These are phyloP conservation scores for Microplitis deprimator DNA, from an alignment of 2,888 invertebrate genomes.

Conservation along the genomic window DNA sequence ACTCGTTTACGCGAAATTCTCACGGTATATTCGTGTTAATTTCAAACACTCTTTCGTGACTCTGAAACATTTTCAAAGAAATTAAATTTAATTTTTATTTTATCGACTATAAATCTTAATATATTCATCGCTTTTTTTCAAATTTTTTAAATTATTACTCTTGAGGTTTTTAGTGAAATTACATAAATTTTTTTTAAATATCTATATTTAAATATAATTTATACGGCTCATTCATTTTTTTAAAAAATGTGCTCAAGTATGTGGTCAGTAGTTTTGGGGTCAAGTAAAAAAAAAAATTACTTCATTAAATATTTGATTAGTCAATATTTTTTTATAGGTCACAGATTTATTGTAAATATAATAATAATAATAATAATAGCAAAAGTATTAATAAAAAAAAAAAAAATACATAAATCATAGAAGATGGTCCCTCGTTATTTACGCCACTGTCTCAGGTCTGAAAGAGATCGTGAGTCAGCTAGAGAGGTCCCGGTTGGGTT, in stretches of 20 bases:
- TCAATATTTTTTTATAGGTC: not conserved
- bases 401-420: not conserved
- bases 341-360: not conserved
- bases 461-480: slow-evolving; percentile 62
- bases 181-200: not conserved
- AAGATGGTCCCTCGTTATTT: slow-evolving; percentile 56
- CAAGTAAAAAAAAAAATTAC: not conserved
- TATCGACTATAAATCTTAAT: not conserved
- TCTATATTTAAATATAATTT: not conserved
- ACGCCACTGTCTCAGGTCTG: slow-evolving; percentile 47
- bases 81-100: slow-evolving; percentile 7
- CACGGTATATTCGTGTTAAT: slow-evolving; percentile 41
- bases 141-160: not conserved
- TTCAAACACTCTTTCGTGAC: slow-evolving; percentile 21
- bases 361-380: not conserved
- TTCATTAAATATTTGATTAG: not conserved
- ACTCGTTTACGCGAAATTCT: slow-evolving; percentile 49
- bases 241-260: not conserved
- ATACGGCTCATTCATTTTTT: not conserved
- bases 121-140: not conserved
- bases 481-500: slow-evolving; percentile 51
- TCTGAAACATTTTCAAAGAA: slow-evolving; percentile 11
- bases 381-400: not conserved
- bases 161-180: not conserved
- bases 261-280: no score